Percentiles rank a stretch among this genome's conserved stretches.
phyloP scores from a whole-genome alignment of 92 coral and sea anemone species.

The Phenganax marumi region DNA sequence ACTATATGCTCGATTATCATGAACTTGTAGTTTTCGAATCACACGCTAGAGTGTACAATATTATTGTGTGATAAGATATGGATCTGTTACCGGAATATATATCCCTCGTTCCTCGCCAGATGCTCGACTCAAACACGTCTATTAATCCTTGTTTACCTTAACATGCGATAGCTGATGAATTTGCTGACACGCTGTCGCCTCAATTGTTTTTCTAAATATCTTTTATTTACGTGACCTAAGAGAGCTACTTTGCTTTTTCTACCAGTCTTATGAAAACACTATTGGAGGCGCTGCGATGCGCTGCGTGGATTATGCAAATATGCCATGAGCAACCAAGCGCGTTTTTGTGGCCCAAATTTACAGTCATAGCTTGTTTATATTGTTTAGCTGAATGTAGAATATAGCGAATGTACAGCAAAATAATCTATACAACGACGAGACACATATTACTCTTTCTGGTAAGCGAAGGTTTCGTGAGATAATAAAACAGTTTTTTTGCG shows the following conservation, averaged over 20 bases:
- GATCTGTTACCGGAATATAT: no score
- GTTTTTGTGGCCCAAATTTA: no score
- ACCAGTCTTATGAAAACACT: neutral
- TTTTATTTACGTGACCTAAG: slow-evolving; percentile 28
- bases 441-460: neutral
- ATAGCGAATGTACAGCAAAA: no score
- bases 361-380: no score
- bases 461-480: neutral
- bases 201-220: slow-evolving; percentile 31
- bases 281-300: neutral
- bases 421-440: no score
- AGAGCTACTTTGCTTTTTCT: neutral
- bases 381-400: no score
- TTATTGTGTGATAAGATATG: no score
- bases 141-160: slow-evolving; percentile 26
- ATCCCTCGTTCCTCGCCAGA: no score
- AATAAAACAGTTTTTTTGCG: neutral
- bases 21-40: no score
- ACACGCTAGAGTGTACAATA: no score
- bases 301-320: slow-evolving; percentile 8
- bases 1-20: no score
- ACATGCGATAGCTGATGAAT: slow-evolving; percentile 4
- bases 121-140: no score
- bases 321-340: neutral
- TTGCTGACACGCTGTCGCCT: slow-evolving; percentile 34